phyloP scores from a whole-genome alignment of 2,888 invertebrate genomes.

The Oligia latruncula region DNA sequence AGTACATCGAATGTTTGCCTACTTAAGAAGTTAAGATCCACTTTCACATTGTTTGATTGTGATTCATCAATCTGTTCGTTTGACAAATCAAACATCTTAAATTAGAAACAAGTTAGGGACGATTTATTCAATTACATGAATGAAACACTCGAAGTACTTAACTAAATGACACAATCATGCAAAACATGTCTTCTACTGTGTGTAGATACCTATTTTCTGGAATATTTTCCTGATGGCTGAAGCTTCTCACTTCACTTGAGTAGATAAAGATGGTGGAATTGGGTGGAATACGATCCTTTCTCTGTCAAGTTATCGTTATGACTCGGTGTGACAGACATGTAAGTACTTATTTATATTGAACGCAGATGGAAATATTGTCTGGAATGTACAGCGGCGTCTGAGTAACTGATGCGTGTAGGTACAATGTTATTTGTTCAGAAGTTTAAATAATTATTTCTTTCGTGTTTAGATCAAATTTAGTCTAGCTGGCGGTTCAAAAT shows the following conservation, averaged over 20 bases:
- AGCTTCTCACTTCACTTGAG: slow-evolving; percentile 3
- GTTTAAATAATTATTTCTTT: not conserved
- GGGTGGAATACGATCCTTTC: slow-evolving; percentile 3
- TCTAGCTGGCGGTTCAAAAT: too few species aligned
- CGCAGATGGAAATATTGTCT: slow-evolving; percentile 29
- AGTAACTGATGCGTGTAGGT: slow-evolving; percentile 5
- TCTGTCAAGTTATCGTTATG: slow-evolving; percentile 31
- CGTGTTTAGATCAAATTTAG: not conserved
- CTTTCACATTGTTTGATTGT: slow-evolving; percentile 53
- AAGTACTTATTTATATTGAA: slow-evolving; percentile 23
- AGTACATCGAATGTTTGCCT: slow-evolving; percentile 23
- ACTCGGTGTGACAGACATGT: slow-evolving; percentile 20
- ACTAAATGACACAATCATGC: not conserved
- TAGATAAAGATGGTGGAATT: slow-evolving; percentile 19
- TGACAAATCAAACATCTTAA: slow-evolving; percentile 27
- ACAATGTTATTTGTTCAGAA: slow-evolving; percentile 1
- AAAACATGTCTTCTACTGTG: not conserved
- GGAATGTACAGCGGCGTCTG: slow-evolving; percentile 4
- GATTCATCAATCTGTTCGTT: slow-evolving; percentile 36
- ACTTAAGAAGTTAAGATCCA: slow-evolving; percentile 24
- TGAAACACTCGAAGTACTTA: not conserved
- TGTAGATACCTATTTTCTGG: not conserved
- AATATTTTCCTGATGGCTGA: slow-evolving; percentile 8
- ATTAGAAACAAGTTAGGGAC: not conserved
- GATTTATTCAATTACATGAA: slow-evolving; percentile 22